Evolutionary conservation across 2,888 invertebrate species (phyloP).

Genomic region (Watsonalla cultraria): DNA sequence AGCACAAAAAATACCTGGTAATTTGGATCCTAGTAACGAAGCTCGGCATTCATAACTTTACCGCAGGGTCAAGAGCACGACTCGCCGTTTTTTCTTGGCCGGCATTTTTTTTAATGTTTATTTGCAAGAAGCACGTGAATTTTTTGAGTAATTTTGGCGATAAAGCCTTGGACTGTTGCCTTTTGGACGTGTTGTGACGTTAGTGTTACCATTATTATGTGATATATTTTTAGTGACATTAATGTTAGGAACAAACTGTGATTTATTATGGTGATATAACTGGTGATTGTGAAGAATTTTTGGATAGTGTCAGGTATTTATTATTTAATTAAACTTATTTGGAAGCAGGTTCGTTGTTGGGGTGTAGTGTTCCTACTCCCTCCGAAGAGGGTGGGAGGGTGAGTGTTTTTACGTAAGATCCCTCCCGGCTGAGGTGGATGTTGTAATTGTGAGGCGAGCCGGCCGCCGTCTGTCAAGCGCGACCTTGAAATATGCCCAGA

Average conservation of each 20-base stretch:
- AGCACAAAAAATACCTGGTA: slow-evolving; percentile 70
- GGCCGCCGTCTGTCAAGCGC: slow-evolving; percentile 59
- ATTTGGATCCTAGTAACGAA: slow-evolving; percentile 75
- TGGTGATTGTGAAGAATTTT: slow-evolving; percentile 63
- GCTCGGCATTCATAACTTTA: slow-evolving; percentile 74
- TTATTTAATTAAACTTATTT: slow-evolving; percentile 39
- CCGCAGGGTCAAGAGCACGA: slow-evolving; percentile 75
- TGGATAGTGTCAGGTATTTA: slow-evolving; percentile 63
- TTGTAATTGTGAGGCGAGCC: slow-evolving; percentile 47
- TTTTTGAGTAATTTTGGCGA: slow-evolving; percentile 68
- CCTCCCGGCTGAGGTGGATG: slow-evolving; percentile 43
- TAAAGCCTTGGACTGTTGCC: slow-evolving; percentile 71
- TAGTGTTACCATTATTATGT: slow-evolving; percentile 75
- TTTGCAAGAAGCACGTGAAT: slow-evolving; percentile 65
- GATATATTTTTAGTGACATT: slow-evolving; percentile 75
- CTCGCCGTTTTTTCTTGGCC: slow-evolving; percentile 56
- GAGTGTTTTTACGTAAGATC: slow-evolving; percentile 60
- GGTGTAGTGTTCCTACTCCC: slow-evolving; percentile 17
- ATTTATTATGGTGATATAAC: slow-evolving; percentile 75
- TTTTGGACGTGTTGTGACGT: slow-evolving; percentile 76
- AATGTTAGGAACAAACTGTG: slow-evolving; percentile 75
- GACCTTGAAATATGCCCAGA: slow-evolving; percentile 68
- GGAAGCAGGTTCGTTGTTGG: slow-evolving; percentile 33
- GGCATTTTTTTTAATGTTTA: slow-evolving; percentile 70
- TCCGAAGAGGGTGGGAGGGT: slow-evolving; percentile 27